Conservation (phyloP, 2,113 vertebrate species). For the Heloderma charlesbogerti region DNA sequence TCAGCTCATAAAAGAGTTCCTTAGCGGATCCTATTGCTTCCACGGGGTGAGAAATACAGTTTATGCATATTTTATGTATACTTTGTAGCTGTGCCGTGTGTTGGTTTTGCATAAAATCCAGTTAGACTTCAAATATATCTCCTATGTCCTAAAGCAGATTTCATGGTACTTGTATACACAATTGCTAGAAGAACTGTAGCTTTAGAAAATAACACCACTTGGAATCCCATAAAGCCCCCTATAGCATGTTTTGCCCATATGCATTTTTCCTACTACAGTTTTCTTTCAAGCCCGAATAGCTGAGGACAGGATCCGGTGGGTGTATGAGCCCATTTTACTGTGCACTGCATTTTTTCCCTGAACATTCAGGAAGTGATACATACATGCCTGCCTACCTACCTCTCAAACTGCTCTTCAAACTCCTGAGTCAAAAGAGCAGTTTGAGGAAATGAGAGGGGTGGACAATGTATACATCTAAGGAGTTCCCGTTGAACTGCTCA, state of each 20-base stretch:
- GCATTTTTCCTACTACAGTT: neutral
- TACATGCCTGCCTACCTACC: neutral
- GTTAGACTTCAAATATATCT: neutral
- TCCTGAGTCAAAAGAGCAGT: neutral
- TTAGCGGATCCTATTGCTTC: slow-evolving; percentile 97
- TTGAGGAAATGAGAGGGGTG: neutral
- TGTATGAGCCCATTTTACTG: neutral
- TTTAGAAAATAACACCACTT: neutral
- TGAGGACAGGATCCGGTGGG: neutral
- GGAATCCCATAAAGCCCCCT: neutral
- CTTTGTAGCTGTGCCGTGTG: neutral
- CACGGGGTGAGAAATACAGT: slow-evolving; percentile 88
- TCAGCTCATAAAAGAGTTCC: slow-evolving; percentile 97
- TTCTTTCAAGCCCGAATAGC: neutral
- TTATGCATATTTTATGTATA: accelerated
- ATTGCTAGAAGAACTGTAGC: neutral
- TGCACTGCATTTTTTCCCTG: neutral
- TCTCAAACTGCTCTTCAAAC: neutral
- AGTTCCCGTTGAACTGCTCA: neutral
- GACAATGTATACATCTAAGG: neutral
- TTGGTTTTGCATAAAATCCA: neutral
- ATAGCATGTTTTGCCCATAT: neutral
- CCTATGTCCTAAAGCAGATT: neutral
- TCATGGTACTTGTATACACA: neutral
- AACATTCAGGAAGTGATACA: neutral